These are phyloP conservation scores for Arrhamphus sclerolepis DNA, from an alignment of 2,797 vertebrate genomes.

Conservation along the genomic window DNA sequence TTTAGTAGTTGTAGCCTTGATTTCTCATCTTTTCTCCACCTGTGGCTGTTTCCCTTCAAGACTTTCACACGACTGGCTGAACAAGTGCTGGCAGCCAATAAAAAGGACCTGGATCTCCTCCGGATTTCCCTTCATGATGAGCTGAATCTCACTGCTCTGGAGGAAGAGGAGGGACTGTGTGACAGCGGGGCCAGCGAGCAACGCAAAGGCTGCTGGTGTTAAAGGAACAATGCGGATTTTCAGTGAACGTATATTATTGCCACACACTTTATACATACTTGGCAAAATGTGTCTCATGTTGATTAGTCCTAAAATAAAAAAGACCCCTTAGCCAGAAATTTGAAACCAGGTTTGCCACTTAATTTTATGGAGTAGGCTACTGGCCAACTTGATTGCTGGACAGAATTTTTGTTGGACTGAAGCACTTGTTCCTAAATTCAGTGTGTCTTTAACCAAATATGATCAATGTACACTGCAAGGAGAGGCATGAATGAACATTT, in stretches of 20 bases:
- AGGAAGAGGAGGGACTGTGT: constrained; percentile 87
- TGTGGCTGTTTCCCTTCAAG: constrained; percentile 66
- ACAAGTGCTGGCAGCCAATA: constrained; percentile 93
- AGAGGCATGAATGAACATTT: not conserved
- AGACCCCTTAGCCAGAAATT: not conserved
- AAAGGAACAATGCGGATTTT: constrained; percentile 34
- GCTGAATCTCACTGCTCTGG: constrained; percentile 85
- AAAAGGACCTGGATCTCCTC: constrained; percentile 93
- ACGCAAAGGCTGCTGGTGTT: constrained; percentile 94
- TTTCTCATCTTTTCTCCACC: not conserved
- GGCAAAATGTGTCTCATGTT: constrained; percentile 30
- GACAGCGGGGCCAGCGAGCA: constrained; percentile 71
- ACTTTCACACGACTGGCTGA: constrained; percentile 94
- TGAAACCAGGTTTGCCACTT: constrained; percentile 5
- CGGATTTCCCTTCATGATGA: constrained; percentile 79
- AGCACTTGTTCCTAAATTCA: too few species aligned
- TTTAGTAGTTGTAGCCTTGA: constrained; percentile 4
- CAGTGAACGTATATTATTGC: too few species aligned
- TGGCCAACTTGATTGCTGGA: too few species aligned
- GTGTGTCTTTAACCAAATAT: too few species aligned
- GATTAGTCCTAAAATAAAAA: constrained; percentile 11
- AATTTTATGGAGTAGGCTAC: too few species aligned
- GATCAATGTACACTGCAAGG: too few species aligned
- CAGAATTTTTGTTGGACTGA: too few species aligned
- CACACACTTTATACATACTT: not conserved